Evolutionary conservation across 1,140 invertebrate genomes (phyloP).

Genomic region (Leptestheria dahalacensis): DNA sequence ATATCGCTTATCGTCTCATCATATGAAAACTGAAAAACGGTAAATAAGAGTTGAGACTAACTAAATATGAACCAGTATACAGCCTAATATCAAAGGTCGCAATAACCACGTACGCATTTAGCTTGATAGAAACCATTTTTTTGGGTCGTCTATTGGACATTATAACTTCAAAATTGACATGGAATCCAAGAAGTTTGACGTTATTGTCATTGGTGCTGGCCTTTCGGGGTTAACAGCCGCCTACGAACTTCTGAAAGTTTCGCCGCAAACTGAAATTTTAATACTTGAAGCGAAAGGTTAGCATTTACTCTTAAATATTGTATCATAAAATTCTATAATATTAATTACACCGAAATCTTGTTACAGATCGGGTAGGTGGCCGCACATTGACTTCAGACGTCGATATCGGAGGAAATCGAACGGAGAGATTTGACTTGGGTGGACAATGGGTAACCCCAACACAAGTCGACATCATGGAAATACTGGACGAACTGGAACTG

Average conservation of each 20-base stretch:
- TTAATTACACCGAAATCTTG: not conserved
- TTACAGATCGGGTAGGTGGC: slow-evolving; percentile 22
- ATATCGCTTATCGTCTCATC: too few species aligned
- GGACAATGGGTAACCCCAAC: slow-evolving; percentile 24
- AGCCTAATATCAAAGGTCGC: too few species aligned
- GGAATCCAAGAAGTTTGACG: slow-evolving; percentile 1
- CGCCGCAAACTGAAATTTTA: slow-evolving; percentile 1
- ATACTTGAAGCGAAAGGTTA: slow-evolving; percentile 16
- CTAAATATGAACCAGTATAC: too few species aligned
- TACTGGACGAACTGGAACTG: slow-evolving; percentile 21
- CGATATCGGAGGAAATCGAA: slow-evolving; percentile 17
- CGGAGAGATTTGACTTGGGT: slow-evolving; percentile 22
- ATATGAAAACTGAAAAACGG: too few species aligned
- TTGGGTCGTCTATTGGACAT: too few species aligned
- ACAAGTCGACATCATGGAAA: slow-evolving; percentile 22
- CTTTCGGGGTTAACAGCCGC: slow-evolving; percentile 14
- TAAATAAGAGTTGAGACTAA: too few species aligned
- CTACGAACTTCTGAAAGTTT: slow-evolving; percentile 11
- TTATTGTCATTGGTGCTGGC: slow-evolving; percentile 14
- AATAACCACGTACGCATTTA: too few species aligned
- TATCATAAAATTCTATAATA: not conserved
- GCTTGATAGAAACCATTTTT: too few species aligned
- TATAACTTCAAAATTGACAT: too few species aligned
- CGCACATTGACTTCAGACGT: slow-evolving; percentile 20
- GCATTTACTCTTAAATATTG: not conserved